Conservation (phyloP, 53 echinoderm and acorn worm species). For the Hippasteria phrygiana region DNA sequence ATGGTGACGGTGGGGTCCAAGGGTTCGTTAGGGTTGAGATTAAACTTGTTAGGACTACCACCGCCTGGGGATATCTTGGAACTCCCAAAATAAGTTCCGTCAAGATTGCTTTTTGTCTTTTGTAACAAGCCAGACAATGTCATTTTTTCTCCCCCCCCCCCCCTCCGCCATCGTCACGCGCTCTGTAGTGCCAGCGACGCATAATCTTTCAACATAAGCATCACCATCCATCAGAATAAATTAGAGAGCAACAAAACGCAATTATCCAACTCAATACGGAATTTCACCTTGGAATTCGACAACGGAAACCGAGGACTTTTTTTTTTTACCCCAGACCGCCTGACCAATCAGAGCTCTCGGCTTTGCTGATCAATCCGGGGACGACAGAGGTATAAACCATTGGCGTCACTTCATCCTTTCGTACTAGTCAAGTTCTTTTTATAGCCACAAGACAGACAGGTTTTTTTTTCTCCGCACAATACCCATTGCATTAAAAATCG, state of each 20-base stretch:
- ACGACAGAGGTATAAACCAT: constrained; percentile 34
- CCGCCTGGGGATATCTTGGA: not conserved
- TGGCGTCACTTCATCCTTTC: constrained; percentile 34
- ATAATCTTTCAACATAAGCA: not conserved
- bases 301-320: constrained; percentile 17
- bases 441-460: not conserved
- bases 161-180: not conserved
- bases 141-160: not conserved
- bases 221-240: not conserved
- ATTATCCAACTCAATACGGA: constrained; percentile 24
- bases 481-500: not conserved
- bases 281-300: constrained; percentile 41
- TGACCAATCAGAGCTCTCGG: constrained; percentile 35
- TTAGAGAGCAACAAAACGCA: not conserved
- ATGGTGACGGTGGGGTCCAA: constrained; percentile 49
- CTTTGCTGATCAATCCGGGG: constrained; percentile 31
- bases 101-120: not conserved
- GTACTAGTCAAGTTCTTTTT: not conserved
- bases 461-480: not conserved
- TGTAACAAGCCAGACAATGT: not conserved
- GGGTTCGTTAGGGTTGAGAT: constrained; percentile 18
- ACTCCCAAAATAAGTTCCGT: not conserved
- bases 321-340: not conserved
- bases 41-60: constrained; percentile 38
- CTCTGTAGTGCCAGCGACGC: not conserved